Base-by-base conservation (phyloP, 2,113 vertebrate species). In the Esox niger region DNA sequence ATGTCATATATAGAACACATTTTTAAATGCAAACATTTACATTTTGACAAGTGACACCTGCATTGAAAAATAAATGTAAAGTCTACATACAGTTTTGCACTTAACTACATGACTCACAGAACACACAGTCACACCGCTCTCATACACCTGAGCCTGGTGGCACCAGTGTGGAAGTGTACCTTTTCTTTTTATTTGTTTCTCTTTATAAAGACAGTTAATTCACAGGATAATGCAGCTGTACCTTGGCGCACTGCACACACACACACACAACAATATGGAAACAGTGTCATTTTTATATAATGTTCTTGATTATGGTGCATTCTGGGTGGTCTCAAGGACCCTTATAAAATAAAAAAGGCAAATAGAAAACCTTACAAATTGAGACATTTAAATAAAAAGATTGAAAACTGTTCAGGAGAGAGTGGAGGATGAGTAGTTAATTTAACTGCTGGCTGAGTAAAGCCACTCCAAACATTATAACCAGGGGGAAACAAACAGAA, bases 61-160 rank as follows among this genome's bases (percentile, higher is more conserved):
- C 81, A 76, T 61, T 83, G 63, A 60, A 79, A 62, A 69, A 60
- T 68, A 69, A 17, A 74, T 73, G 26, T 62, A 79, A 75, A 74
- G 21, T 77, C 76, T 80, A 89, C 79, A 71, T 86, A 61, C 81
- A 81, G 78, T 81, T 60, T 25, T 21, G n/a, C 72, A 43, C 62
- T 67, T 23, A 25, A 65, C 21, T 58, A 58, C 23, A 67, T 11
- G 10, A 56, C 29, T 35, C 9, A 2, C n/a, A 66, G 4, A 26
- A 63, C 43, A 56, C 6, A 49, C 49, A 67, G 64, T 32, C 62
- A 69, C 62, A 61, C 47, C 31, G 76, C 67, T 81, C 72, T 83
- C 78, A 82, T 84, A 81, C 79, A 82, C 86, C 79, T 85, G 77
- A 88, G 74, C 82, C 87, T 76, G 75, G 70, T 76, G 78, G 83